These are phyloP conservation scores for Aphidoletes aphidimyza DNA, from an alignment of 2,888 invertebrate genomes.

Conservation along the genomic window DNA sequence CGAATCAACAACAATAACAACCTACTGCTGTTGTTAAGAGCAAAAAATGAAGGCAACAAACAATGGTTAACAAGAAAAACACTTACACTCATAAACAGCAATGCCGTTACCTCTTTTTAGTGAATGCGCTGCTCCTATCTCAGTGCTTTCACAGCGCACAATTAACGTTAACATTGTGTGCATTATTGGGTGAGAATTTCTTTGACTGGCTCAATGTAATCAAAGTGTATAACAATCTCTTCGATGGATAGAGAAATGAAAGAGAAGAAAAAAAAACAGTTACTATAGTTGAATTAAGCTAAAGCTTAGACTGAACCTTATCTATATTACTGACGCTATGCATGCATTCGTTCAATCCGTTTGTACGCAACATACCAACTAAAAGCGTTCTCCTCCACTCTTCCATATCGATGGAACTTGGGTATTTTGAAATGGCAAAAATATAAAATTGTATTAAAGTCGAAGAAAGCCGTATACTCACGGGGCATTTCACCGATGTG, in stretches of 20 bases:
- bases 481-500: background rate
- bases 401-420: background rate
- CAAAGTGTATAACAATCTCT: background rate
- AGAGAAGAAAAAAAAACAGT: background rate
- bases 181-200: background rate
- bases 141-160: background rate
- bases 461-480: background rate
- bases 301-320: too few relatives aligned
- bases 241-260: background rate
- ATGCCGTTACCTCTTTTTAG: background rate
- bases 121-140: background rate
- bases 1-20: too few relatives aligned
- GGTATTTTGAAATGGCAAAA: background rate
- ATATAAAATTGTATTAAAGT: background rate
- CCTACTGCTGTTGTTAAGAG: background rate
- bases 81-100: background rate
- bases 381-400: background rate
- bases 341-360: too few relatives aligned
- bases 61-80: constrained; percentile 7
- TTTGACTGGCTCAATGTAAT: background rate
- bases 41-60: background rate
- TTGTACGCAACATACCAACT: background rate
- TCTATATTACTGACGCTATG: too few relatives aligned
- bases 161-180: background rate
- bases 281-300: background rate